Percentiles rank a stretch among this genome's conserved stretches.
Evolutionary conservation across 2,113 vertebrate species (phyloP).

Genomic region (Copsychus sechellarum): DNA sequence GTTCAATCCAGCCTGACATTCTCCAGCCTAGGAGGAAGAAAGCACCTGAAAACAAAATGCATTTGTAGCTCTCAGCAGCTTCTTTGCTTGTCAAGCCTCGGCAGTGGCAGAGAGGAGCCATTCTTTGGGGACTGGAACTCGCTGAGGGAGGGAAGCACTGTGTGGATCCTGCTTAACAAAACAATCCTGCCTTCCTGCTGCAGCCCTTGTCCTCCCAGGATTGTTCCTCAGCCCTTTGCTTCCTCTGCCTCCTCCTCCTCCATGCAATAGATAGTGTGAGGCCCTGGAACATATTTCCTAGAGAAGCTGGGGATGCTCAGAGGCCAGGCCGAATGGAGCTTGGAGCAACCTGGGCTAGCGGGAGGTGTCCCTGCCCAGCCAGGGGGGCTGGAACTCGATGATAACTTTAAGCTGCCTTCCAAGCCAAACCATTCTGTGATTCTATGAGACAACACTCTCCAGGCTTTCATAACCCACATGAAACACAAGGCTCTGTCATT

Average conservation of each 20-base stretch:
- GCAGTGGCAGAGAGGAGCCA: not conserved
- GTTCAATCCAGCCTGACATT: not conserved
- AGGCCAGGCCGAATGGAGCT: too few relatives aligned
- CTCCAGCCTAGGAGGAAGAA: not conserved
- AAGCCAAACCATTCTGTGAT: not conserved
- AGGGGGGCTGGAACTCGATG: not conserved
- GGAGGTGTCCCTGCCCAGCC: too few relatives aligned
- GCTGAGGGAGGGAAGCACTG: not conserved
- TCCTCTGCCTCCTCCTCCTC: not conserved
- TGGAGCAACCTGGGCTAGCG: too few relatives aligned
- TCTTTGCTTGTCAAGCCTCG: not conserved
- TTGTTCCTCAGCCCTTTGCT: not conserved
- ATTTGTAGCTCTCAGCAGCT: not conserved
- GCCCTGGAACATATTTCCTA: not conserved
- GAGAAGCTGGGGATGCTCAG: not conserved
- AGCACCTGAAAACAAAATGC: not conserved
- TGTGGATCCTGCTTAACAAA: not conserved
- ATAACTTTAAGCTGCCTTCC: not conserved
- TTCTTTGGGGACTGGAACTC: not conserved
- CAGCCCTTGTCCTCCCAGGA: not conserved
- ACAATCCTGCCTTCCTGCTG: not conserved
- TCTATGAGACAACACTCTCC: fast-evolving
- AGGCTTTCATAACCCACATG: fast-evolving
- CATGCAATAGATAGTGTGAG: fast-evolving
- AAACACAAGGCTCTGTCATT: not conserved